phyloP scores from a whole-genome alignment of 1,140 invertebrate genomes.

The Zaprionus gabonicus region DNA sequence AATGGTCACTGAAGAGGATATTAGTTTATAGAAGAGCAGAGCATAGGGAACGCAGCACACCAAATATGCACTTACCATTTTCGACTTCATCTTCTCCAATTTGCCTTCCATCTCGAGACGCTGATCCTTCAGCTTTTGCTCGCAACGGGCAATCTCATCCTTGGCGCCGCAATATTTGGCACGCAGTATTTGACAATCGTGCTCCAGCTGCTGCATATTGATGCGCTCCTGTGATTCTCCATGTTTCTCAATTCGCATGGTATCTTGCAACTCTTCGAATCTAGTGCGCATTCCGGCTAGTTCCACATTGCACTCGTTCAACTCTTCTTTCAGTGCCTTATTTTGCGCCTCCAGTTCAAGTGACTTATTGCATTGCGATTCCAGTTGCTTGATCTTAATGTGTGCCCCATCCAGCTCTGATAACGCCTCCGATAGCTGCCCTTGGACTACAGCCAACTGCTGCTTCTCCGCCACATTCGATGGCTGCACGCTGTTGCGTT shows the following conservation, averaged over 20 bases:
- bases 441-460: neutral
- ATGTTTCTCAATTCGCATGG: neutral
- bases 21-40: neutral
- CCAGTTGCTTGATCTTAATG: constrained; percentile 26
- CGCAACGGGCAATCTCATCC: constrained; percentile 50
- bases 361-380: constrained; percentile 6
- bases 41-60: constrained; percentile 8
- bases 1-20: neutral
- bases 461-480: neutral
- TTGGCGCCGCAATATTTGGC: constrained; percentile 73
- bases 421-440: neutral
- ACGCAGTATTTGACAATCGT: constrained; percentile 72
- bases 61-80: constrained; percentile 87
- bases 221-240: neutral
- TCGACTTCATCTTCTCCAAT: constrained; percentile 88
- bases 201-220: constrained; percentile 41
- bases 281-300: neutral
- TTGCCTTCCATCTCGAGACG: constrained; percentile 88
- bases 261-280: constrained; percentile 20
- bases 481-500: neutral
- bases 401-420: constrained; percentile 25
- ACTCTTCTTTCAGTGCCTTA: constrained; percentile 10
- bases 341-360: constrained; percentile 2
- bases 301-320: constrained; percentile 3
- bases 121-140: constrained; percentile 85